Conservation (phyloP, 2,113 vertebrate genomes). For the Phycodurus eques region DNA sequence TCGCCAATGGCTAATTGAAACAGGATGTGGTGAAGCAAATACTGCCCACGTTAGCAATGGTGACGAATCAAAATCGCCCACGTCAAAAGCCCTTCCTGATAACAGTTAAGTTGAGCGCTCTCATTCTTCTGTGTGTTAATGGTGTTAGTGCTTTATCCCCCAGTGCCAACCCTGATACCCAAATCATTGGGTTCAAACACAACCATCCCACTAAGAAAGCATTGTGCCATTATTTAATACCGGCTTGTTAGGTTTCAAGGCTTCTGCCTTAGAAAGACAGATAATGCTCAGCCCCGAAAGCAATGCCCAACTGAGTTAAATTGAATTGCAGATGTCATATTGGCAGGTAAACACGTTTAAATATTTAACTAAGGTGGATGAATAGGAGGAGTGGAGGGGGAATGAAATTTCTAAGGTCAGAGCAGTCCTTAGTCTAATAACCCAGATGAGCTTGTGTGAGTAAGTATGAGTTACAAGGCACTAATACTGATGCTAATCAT, state of each 20-base stretch:
- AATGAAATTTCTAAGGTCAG: slow-evolving; percentile 32
- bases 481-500: slow-evolving; percentile 61
- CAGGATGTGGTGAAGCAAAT: too few relatives aligned
- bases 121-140: too few relatives aligned
- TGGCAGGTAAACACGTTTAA: slow-evolving; percentile 65
- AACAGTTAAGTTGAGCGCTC: too few relatives aligned
- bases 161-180: not conserved
- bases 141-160: too few relatives aligned
- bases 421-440: slow-evolving; percentile 47
- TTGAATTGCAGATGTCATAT: slow-evolving; percentile 76
- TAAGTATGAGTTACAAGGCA: slow-evolving; percentile 69
- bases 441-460: slow-evolving; percentile 54
- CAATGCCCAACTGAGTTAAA: slow-evolving; percentile 69
- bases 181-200: slow-evolving; percentile 37
- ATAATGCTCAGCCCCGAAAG: slow-evolving; percentile 72
- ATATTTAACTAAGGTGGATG: slow-evolving; percentile 44
- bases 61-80: too few relatives aligned
- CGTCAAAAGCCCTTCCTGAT: too few relatives aligned
- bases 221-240: slow-evolving; percentile 66
- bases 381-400: slow-evolving; percentile 29
- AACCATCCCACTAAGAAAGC: slow-evolving; percentile 65
- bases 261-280: slow-evolving; percentile 47
- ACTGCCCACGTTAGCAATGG: too few relatives aligned
- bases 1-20: too few relatives aligned
- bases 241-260: slow-evolving; percentile 55